Conservation (phyloP, 2,797 vertebrate species). For the Phrynocephalus forsythii region DNA sequence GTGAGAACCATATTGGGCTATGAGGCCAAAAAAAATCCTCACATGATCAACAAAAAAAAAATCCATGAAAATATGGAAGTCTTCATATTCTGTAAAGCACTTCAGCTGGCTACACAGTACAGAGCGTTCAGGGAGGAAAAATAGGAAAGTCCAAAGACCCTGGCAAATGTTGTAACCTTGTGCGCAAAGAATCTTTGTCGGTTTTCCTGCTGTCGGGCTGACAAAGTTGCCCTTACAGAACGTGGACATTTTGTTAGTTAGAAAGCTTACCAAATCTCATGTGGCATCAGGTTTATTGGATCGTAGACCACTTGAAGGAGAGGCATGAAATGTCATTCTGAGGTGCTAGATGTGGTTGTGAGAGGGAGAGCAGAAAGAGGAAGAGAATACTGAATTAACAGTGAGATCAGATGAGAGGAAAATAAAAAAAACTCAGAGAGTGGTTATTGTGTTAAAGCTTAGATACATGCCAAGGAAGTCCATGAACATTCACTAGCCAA, state of each 20-base stretch:
- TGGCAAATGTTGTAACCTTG: too few species aligned
- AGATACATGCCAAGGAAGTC: too few species aligned
- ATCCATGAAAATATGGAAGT: background rate
- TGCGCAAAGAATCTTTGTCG: too few species aligned
- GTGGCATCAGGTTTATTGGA: too few species aligned
- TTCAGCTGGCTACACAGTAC: background rate
- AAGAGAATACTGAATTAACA: background rate
- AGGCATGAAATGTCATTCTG: background rate
- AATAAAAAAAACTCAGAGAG: too few species aligned
- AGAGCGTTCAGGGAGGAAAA: background rate
- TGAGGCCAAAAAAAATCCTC: background rate
- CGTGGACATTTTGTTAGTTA: background rate
- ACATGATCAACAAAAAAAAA: background rate
- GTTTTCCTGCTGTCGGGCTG: background rate
- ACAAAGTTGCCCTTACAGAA: background rate
- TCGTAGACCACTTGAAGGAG: background rate
- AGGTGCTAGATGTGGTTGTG: background rate
- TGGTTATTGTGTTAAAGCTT: too few species aligned
- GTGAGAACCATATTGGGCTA: too few species aligned
- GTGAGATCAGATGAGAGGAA: too few species aligned
- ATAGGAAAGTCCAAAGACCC: background rate
- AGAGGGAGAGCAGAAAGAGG: background rate
- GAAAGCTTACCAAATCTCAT: too few species aligned
- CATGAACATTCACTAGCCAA: too few species aligned
- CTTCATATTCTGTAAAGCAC: background rate